These are phyloP conservation scores for Tenthredo notha DNA, from an alignment of 2,888 invertebrate species.

Conservation along the genomic window DNA sequence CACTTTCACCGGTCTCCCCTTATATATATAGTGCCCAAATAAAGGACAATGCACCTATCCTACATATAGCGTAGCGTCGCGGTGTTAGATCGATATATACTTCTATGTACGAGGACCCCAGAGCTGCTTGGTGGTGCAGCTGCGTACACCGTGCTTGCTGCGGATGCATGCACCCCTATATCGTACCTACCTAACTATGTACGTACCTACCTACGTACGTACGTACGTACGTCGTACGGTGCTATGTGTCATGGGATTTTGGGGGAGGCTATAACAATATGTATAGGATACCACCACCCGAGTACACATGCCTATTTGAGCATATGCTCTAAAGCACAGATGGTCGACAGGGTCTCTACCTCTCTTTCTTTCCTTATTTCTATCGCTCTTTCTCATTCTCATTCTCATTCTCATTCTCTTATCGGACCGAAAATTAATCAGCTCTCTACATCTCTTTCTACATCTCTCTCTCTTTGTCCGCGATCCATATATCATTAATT, in stretches of 20 bases:
- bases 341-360: conserved; percentile 69
- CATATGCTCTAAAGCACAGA: conserved; percentile 72
- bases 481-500: background rate
- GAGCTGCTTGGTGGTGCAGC: background rate
- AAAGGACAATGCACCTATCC: background rate
- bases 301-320: conserved; percentile 66
- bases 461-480: background rate
- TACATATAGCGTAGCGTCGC: background rate
- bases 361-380: background rate
- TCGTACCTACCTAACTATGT: background rate
- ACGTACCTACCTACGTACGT: background rate
- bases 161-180: conserved; percentile 38
- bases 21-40: background rate
- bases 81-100: conserved; percentile 44
- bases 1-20: background rate
- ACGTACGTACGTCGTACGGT: background rate
- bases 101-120: background rate
- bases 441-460: background rate
- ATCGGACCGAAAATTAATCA: background rate
- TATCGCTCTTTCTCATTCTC: background rate
- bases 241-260: conserved; percentile 61
- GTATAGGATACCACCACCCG: conserved; percentile 55
- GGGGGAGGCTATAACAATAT: conserved; percentile 67
- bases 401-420: conserved; percentile 6
- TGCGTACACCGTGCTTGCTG: conserved; percentile 42